Evolutionary conservation across 1,140 invertebrate species (phyloP), one percentile per base, ranked within the genome.

Genomic region (Sarcophaga bullata): DNA sequence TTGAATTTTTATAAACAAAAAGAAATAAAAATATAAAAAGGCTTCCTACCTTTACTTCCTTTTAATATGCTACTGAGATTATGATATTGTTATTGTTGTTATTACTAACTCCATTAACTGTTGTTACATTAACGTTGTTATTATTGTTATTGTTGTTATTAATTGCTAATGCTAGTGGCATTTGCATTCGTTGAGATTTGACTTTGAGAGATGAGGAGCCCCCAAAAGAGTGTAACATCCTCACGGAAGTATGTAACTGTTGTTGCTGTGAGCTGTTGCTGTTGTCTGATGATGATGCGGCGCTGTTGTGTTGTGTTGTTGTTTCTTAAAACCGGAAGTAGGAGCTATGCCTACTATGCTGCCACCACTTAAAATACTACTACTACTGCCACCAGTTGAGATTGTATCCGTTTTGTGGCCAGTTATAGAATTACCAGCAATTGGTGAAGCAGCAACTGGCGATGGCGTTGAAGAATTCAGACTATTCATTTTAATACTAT

Each of bases 181-280:
- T 85, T 82, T 54, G 84, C 84, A 37, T 54, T 72, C 62, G 62
- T 81, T 73, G 86, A 86, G 73, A 86, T 83, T 82, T 87, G 87
- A 75, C 87, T 87, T 87, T 86, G 47, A 37, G 52, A 25, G 81
- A 46, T 47, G 46, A 37, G 81, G 81, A 50, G 87, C 76, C 83
- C 25, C 86, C 87, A 15, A 88, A 54, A 0, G 87, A 88, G 80
- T 84, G n/a, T 83, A 46, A 86, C 86, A 85, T 89, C 88, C 84
- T 89, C 88, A 72, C 87, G 86, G 86, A 88, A 9, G 86, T 85
- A 19, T 85, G 84, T 81, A 48, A 85, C 80, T 81, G 87, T 84
- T 25, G 85, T 82, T 83, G 84, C 54, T 68, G 82, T 58, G 83
- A 84, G 84, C 54, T 68, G 82, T 58, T 83, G 85, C 81, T 80